These are phyloP conservation scores for Halictus rubicundus DNA, from an alignment of 1,140 invertebrate species.

Conservation along the genomic window DNA sequence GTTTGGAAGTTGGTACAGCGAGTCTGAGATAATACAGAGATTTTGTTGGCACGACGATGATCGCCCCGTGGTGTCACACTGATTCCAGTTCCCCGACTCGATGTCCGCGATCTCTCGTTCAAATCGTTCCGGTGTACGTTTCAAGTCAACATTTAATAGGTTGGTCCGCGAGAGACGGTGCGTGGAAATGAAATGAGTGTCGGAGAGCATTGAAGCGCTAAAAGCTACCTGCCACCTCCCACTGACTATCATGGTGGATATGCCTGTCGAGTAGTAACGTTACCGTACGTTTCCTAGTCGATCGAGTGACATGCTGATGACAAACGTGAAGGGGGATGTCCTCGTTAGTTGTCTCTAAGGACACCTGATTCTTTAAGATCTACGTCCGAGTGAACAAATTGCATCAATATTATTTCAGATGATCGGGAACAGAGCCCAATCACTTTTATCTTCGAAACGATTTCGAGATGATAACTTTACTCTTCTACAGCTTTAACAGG, in stretches of 20 bases:
- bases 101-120: not conserved
- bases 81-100: not conserved
- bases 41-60: not conserved
- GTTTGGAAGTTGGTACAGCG: not conserved
- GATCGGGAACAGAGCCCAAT: too few relatives aligned
- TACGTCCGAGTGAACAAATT: not conserved
- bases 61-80: not conserved
- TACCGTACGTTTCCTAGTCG: constrained; percentile 36
- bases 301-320: constrained; percentile 10
- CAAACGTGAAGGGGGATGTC: constrained; percentile 22
- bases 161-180: constrained; percentile 67
- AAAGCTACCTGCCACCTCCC: constrained; percentile 78
- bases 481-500: too few relatives aligned
- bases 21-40: not conserved
- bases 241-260: constrained; percentile 62
- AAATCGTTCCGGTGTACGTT: not conserved
- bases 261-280: constrained; percentile 20
- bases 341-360: constrained; percentile 17
- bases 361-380: not conserved
- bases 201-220: constrained; percentile 67
- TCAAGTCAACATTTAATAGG: constrained; percentile 41
- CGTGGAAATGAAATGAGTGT: constrained; percentile 75
- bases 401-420: too few relatives aligned
- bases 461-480: too few relatives aligned
- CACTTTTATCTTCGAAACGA: too few relatives aligned